These are phyloP conservation scores for Bombyx mori DNA, from an alignment of 1,140 invertebrate genomes.

Conservation along the genomic window ASM3026992v2 NC_085111.1:13177501-13178000, in stretches of 20 bases:
- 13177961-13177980: constrained; percentile 41
- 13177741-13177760: too few species aligned
- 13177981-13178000: constrained; percentile 41
- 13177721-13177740: too few species aligned
- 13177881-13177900: constrained; percentile 13
- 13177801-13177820: too few species aligned
- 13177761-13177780: too few species aligned
- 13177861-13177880: too few species aligned
- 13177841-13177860: too few species aligned
- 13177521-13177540: constrained; percentile 63
- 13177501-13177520: constrained; percentile 54
- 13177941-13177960: constrained; percentile 48
- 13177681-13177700: too few species aligned
- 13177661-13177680: too few species aligned
- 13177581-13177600: constrained; percentile 60
- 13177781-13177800: too few species aligned
- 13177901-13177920: constrained; percentile 62
- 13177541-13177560: constrained; percentile 61
- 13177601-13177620: constrained; percentile 43
- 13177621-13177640: constrained; percentile 33
- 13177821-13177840: too few species aligned
- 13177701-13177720: too few species aligned
- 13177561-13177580: constrained; percentile 59
- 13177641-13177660: background rate
- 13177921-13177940: constrained; percentile 17